These are phyloP conservation scores for Phoenoteleia sp. DNA, from an alignment of 2,888 invertebrate genomes.

Conservation along the genomic window DNA sequence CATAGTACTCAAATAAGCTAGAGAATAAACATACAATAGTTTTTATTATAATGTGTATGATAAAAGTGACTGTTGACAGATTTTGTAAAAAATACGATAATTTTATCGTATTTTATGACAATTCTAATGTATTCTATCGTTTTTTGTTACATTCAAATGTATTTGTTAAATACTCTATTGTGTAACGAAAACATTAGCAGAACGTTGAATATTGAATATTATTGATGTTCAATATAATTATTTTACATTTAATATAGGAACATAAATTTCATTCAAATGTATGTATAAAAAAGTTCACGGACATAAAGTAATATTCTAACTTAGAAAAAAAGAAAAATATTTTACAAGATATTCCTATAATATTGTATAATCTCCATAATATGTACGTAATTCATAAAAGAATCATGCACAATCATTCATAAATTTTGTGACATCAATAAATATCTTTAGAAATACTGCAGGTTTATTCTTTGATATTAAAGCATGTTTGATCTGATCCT, in stretches of 20 bases:
- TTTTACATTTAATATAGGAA: constrained; percentile 37
- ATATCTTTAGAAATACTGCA: constrained; percentile 42
- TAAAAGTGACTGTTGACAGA: constrained; percentile 36
- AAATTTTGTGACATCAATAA: constrained; percentile 56
- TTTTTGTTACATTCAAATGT: constrained; percentile 27
- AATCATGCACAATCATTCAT: constrained; percentile 55
- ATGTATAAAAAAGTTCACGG: constrained; percentile 35
- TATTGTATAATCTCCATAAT: constrained; percentile 59
- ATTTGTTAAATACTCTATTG: constrained; percentile 40
- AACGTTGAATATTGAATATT: constrained; percentile 46
- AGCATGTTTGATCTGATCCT: not conserved
- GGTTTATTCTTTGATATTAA: constrained; percentile 24
- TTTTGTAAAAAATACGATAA: constrained; percentile 25
- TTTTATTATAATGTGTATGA: constrained; percentile 22
- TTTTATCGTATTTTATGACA: constrained; percentile 22
- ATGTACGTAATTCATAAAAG: constrained; percentile 46
- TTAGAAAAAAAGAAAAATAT: constrained; percentile 49
- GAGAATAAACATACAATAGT: constrained; percentile 5
- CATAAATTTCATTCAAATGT: constrained; percentile 23
- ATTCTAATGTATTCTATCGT: constrained; percentile 22
- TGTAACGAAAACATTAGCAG: constrained; percentile 22
- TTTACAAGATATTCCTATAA: constrained; percentile 58
- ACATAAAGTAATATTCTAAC: constrained; percentile 22
- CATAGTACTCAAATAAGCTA: constrained; percentile 1
- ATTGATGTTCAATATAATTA: constrained; percentile 40